Evolutionary conservation across 2,888 invertebrate species (phyloP), one percentile per base, ranked within the genome.

Genomic region (Entomobrya proxima): DNA sequence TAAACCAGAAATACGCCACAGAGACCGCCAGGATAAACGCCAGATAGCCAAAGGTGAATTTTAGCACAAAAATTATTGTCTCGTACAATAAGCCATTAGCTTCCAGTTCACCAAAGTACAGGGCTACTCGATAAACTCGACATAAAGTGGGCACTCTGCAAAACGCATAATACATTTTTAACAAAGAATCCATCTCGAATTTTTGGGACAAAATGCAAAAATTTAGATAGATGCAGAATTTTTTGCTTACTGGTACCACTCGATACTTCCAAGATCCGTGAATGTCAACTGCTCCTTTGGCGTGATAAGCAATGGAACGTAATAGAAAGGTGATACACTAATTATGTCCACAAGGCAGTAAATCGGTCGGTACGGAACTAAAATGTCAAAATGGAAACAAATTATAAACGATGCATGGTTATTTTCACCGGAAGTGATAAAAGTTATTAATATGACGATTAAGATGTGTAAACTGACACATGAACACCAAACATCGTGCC

Each of bases 301-400:
- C 5, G 1, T 74, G 0, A 72, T 5, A 3, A 61, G 5, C 6
- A 72, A 11, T 6, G 35, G 76, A n/a, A 87, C 50, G 6, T 50
- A 21, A 11, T 81, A 52, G 13, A 72, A 35, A 4, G 88, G 87
- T 21, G 85, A 18, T 0, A 87, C 21, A 21, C 86, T 86, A 0
- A 87, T 9, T 0, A 87, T 15, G 61, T 88, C 88, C 64, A 85
- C 15, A 9, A 87, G 7, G 21, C 74, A 81, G 15, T 83, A 81
- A 0, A 11, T 21, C n/a, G 86, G 40, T 30, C 32, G 72, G 67
- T 88, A 88, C 13, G 79, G 85, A 69, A 50, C 85, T 85, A 44
- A 13, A 69, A 72, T n/a, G 50, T 7, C 18, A 67, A 27, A 7
- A 77, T 15, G 24, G 3, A 47, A 27, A 2, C 7, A 27, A 72